Conservation (phyloP, 2,797 vertebrate species). For the Natrix natrix region DNA sequence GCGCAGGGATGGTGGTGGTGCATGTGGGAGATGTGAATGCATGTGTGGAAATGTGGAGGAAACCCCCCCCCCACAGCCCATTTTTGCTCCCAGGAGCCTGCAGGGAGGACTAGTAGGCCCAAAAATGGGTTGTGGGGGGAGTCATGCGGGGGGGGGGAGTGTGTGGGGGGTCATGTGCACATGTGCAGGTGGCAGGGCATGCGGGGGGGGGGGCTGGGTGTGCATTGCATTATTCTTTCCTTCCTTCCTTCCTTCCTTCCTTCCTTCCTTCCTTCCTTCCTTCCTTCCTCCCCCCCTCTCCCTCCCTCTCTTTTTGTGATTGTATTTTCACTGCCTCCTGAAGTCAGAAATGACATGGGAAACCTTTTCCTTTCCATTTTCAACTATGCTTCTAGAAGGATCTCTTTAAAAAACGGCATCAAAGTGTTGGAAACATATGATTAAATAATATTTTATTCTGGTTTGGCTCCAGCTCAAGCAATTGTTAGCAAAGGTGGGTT, state of each 20-base stretch:
- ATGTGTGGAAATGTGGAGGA: too few relatives aligned
- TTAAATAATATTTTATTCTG: background rate
- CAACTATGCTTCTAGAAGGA: background rate
- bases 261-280: background rate
- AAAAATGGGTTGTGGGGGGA: too few relatives aligned
- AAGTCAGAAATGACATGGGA: background rate
- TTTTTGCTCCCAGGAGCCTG: too few relatives aligned
- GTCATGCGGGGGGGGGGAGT: too few relatives aligned
- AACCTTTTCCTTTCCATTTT: background rate
- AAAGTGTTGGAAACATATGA: background rate
- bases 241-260: background rate
- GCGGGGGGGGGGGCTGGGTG: too few relatives aligned
- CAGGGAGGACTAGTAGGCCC: too few relatives aligned
- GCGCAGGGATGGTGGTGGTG: fast-evolving
- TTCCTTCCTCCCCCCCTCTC: too few relatives aligned
- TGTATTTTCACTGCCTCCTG: background rate
- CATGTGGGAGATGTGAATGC: too few relatives aligned
- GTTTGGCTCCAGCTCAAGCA: background rate
- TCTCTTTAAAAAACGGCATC: background rate
- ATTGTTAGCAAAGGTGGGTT: background rate
- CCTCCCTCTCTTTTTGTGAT: too few relatives aligned
- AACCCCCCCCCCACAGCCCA: too few relatives aligned
- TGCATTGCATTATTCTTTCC: background rate
- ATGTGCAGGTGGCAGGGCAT: too few relatives aligned
- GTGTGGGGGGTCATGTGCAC: too few relatives aligned